Conservation (phyloP, 2,797 vertebrate species). For the Cryptoblepharus egeriae region DNA sequence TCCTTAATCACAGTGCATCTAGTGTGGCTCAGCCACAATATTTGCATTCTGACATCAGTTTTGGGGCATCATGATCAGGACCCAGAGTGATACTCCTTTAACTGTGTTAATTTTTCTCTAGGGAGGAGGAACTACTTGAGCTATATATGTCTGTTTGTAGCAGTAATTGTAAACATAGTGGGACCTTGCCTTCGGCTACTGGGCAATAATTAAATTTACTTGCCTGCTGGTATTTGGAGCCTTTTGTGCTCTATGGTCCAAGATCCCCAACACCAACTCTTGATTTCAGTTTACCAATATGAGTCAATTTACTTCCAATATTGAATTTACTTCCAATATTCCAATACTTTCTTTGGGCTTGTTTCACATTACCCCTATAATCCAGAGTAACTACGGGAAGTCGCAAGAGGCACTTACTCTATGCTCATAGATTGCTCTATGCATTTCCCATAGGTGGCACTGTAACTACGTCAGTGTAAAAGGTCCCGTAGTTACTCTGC, state of each 20-base stretch:
- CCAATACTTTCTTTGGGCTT: too few species aligned
- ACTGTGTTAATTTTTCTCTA: background rate
- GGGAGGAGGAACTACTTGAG: too few species aligned
- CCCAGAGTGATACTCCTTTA: background rate
- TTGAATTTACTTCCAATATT: background rate
- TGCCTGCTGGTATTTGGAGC: background rate
- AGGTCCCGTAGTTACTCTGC: too few species aligned
- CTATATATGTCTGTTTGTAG: background rate
- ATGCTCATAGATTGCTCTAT: too few species aligned
- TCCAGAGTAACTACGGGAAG: too few species aligned
- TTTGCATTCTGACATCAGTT: background rate
- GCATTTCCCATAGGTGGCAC: too few species aligned
- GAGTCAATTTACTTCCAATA: background rate
- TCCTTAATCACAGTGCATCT: background rate
- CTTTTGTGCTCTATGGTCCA: too few species aligned
- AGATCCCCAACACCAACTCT: background rate
- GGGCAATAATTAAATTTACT: background rate
- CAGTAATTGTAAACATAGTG: background rate
- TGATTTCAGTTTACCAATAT: background rate
- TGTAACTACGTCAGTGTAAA: too few species aligned
- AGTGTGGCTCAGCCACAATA: background rate
- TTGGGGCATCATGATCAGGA: background rate
- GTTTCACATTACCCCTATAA: too few species aligned
- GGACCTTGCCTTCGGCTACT: background rate
- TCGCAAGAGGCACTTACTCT: too few species aligned